A percentile compares a stretch with the other conserved stretches of the same genome.
These are phyloP conservation scores for Hydractinia echinata DNA, from an alignment of 30 jellyfish, hydroid and myxozoan species.

Conservation along the genomic window DNA sequence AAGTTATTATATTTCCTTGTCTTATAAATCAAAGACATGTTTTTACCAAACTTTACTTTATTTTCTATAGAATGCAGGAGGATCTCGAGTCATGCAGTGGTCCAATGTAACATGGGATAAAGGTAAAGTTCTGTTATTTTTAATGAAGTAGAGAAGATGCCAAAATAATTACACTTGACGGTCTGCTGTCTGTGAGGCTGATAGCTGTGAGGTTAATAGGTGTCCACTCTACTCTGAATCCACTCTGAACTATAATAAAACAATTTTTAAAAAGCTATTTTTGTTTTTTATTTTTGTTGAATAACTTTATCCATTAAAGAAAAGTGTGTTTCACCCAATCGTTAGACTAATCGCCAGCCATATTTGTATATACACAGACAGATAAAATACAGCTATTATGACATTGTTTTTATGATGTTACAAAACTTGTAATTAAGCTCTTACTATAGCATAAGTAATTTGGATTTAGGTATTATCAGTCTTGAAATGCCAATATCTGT, in stretches of 20 bases:
- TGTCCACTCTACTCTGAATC: too few species aligned
- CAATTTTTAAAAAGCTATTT: too few species aligned
- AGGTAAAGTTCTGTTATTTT: constrained; percentile 18
- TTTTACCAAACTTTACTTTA: neutral
- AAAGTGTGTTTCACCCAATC: neutral
- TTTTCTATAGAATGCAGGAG: constrained; percentile 48
- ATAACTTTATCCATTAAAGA: neutral
- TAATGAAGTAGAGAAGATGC: neutral
- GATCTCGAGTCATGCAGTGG: constrained; percentile 73
- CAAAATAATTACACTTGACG: neutral
- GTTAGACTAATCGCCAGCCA: neutral
- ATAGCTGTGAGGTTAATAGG: neutral
- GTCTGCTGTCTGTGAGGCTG: neutral
- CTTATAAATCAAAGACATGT: too few species aligned
- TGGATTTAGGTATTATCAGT: neutral
- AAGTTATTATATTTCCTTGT: too few species aligned
- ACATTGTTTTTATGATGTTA: neutral
- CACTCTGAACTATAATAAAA: too few species aligned
- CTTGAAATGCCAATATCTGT: constrained; percentile 18
- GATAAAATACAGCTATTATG: neutral
- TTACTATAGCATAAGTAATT: neutral
- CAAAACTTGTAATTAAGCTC: neutral
- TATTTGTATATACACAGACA: neutral
- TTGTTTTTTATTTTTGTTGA: too few species aligned
- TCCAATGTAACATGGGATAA: constrained; percentile 31